A percentile compares a stretch with the other conserved stretches of the same genome.
Evolutionary conservation across 2,797 vertebrate species (phyloP).

Genomic region (Micromesistius poutassou): DNA sequence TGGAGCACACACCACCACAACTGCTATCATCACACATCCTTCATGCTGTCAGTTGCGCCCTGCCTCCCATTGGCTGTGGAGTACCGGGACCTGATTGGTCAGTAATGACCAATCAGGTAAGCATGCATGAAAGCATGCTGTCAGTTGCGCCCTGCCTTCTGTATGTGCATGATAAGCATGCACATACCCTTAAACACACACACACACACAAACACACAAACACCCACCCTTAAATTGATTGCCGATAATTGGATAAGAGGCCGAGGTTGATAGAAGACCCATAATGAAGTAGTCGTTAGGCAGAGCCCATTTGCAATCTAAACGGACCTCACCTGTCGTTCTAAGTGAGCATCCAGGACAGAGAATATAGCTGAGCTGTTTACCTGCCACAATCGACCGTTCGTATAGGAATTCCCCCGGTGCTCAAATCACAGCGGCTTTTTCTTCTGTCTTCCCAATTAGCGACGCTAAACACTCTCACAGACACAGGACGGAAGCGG

Average conservation of each 20-base stretch:
- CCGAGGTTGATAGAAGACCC: constrained; percentile 41
- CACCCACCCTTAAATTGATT: constrained; percentile 52
- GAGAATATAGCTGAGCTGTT: constrained; percentile 46
- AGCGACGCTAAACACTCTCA: neutral
- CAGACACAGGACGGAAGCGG: neutral
- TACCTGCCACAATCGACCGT: constrained; percentile 2
- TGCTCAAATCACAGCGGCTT: constrained; percentile 12
- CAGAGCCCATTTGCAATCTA: constrained; percentile 41
- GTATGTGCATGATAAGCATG: constrained; percentile 36
- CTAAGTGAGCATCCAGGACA: constrained; percentile 48
- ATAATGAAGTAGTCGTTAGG: constrained; percentile 56
- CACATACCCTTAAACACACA: constrained; percentile 3
- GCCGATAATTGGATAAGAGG: constrained; percentile 57
- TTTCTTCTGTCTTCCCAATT: neutral
- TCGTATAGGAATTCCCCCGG: constrained; percentile 17
- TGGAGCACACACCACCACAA: constrained; percentile 41
- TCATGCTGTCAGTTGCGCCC: constrained; percentile 31
- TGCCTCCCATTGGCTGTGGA: neutral
- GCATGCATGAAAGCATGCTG: no score
- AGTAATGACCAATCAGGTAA: no score
- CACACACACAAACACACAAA: neutral
- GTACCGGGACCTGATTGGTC: constrained; percentile 19
- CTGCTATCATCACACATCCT: constrained; percentile 43
- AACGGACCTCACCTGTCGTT: constrained; percentile 31
- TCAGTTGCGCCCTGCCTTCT: no score